Evolutionary conservation across 1,140 invertebrate genomes (phyloP).

Genomic region (Cotesia typhae): DNA sequence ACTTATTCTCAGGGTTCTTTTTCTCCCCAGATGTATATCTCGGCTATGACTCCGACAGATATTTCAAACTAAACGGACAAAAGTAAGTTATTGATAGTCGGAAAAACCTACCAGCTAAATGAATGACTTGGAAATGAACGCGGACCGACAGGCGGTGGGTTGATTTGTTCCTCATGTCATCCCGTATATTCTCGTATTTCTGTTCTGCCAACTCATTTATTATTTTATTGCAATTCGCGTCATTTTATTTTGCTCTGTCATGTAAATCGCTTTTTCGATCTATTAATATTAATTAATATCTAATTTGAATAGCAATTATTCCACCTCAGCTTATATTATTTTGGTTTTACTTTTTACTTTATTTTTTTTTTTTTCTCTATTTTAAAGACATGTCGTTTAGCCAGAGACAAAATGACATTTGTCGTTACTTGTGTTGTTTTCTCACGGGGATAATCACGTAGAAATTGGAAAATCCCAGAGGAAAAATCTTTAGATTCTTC

Average conservation of each 20-base stretch:
- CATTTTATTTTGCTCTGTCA: background rate
- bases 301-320: background rate
- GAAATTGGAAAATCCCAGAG: slow-evolving; percentile 21
- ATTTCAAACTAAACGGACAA: slow-evolving; percentile 11
- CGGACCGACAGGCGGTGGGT: slow-evolving; percentile 15
- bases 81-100: slow-evolving; percentile 21
- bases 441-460: slow-evolving; percentile 9
- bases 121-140: background rate
- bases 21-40: slow-evolving; percentile 12
- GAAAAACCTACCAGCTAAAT: slow-evolving; percentile 6
- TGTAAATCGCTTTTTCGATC: background rate
- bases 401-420: slow-evolving; percentile 8
- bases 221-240: too few species aligned
- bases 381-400: background rate
- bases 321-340: background rate
- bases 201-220: background rate
- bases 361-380: background rate
- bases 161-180: slow-evolving; percentile 10
- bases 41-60: background rate
- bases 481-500: slow-evolving; percentile 36
- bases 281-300: background rate
- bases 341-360: background rate
- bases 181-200: background rate
- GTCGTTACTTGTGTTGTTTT: background rate
- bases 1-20: background rate